Base-by-base conservation (phyloP, 2,888 invertebrate species). In the Lutraria lutraria region DNA sequence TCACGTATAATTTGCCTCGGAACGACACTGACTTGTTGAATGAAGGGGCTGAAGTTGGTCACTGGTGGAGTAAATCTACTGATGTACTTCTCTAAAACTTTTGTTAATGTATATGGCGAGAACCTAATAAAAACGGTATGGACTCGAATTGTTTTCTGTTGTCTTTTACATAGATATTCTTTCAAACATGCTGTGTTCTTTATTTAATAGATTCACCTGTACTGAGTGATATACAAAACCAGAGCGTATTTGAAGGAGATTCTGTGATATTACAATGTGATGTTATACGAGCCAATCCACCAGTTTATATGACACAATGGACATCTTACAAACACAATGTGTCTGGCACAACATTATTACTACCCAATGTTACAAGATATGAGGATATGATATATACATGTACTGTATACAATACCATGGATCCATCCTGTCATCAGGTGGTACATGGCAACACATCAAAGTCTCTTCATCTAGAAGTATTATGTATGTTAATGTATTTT, bases 351-450 rank as follows among this genome's bases (percentile, higher is more conserved):
- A 25, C 52, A 19, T 52, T 81, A 15, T 52, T 6, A 21, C 21
- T 81, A 52, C 19, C 13, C 0, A 81, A 81, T n/a, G 53, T 81
- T 3, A 21, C 53, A 81, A 31, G 81, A n/a, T 8, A 31, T 81
- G 81, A 81, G 3, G 43, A n/a, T 4, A 81, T 53, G 81, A n/a
- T 25, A n/a, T 81, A 81, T n/a, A 81, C 81, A 52, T 81, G 81
- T 53, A 81, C 81, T n/a, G 53, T 34, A 25, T 52, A 81, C 43
- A 81, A 81, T 25, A n/a, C 43, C 21, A 81, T 81, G 81, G 25
- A 34, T 21, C 81, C 81, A 52, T 53, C 81, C 43, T 15, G 43
- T 21, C n/a, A 25, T 10, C 19, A 25, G 13, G 81, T 52, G 13
- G 81, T 53, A 12, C 21, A 21, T 10, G 81, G 81, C 1, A 25